These are phyloP conservation scores for Sus cebifrons DNA, from an alignment of 2,797 vertebrate species.

Conservation along the genomic window DNA sequence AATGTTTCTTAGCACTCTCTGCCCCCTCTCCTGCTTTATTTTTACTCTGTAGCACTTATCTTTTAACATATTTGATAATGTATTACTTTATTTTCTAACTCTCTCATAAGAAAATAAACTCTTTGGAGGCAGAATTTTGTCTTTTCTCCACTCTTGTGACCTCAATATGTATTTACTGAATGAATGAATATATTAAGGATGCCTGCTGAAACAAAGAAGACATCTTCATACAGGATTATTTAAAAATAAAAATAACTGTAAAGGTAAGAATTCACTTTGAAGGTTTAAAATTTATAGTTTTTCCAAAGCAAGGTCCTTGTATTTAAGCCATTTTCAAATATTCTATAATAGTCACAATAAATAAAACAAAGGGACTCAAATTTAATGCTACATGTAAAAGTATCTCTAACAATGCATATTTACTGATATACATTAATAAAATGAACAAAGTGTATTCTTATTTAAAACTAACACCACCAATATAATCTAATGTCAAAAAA, in stretches of 20 bases:
- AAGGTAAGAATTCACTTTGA: not conserved
- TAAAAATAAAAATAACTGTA: constrained; percentile 21
- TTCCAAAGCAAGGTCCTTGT: constrained; percentile 9
- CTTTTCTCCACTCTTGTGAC: not conserved
- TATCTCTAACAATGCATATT: not conserved
- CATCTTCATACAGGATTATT: constrained; percentile 13
- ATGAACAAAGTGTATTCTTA: constrained; percentile 18
- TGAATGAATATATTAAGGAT: not conserved
- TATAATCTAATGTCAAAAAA: constrained; percentile 4
- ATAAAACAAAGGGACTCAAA: constrained; percentile 5
- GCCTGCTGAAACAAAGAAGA: not conserved
- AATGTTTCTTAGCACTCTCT: not conserved
- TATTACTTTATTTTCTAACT: not conserved
- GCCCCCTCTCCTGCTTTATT: not conserved
- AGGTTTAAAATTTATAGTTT: not conserved
- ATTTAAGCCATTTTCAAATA: constrained; percentile 50
- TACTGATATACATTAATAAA: constrained; percentile 30
- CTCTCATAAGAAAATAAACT: not conserved
- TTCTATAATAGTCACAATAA: constrained; percentile 18
- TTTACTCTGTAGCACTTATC: not conserved
- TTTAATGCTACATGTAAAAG: constrained; percentile 9
- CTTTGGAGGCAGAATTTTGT: constrained; percentile 16
- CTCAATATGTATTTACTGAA: not conserved
- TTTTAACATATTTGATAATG: constrained; percentile 30
- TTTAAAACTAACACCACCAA: constrained; percentile 1